Conservation (phyloP, 1,140 invertebrate genomes). For the Drosophila sechellia region DNA sequence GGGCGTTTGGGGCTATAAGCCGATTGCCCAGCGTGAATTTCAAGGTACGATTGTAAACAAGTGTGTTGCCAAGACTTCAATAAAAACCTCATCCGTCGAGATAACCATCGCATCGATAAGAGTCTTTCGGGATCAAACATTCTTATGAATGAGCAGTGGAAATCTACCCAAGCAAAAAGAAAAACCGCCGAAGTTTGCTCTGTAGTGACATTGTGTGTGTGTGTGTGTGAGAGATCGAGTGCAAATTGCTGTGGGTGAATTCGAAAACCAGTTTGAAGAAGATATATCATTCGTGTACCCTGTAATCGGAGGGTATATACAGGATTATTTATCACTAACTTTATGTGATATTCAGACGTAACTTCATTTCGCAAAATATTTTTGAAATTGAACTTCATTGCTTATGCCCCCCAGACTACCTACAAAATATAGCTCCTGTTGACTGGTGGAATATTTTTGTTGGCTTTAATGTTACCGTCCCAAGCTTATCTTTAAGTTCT, state of each 20-base stretch:
- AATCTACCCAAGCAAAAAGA: slow-evolving; percentile 24
- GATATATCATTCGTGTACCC: neutral
- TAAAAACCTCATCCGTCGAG: slow-evolving; percentile 55
- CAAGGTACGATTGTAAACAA: slow-evolving; percentile 83
- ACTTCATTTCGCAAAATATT: neutral
- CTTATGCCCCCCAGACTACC: neutral
- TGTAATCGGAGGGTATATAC: slow-evolving; percentile 1
- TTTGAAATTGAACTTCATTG: neutral
- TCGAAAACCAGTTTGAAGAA: slow-evolving; percentile 33
- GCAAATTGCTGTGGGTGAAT: slow-evolving; percentile 53
- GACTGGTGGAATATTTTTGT: slow-evolving; percentile 35
- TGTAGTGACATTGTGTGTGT: slow-evolving; percentile 5
- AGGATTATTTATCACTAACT: too few relatives aligned
- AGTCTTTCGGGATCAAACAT: slow-evolving; percentile 28
- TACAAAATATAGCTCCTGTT: slow-evolving; percentile 1
- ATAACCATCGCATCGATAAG: slow-evolving; percentile 65
- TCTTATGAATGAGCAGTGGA: slow-evolving; percentile 25
- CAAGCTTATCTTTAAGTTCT: slow-evolving; percentile 32
- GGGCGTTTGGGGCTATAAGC: slow-evolving; percentile 87
- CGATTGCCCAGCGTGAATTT: slow-evolving; percentile 77
- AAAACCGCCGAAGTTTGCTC: slow-evolving; percentile 13
- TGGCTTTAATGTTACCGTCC: slow-evolving; percentile 15
- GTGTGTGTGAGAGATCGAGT: slow-evolving; percentile 18
- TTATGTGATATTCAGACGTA: neutral
- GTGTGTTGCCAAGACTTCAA: slow-evolving; percentile 56